Percentiles rank a stretch among this genome's conserved stretches.
These are phyloP conservation scores for Ophion slaviceki DNA, from an alignment of 2,888 invertebrate genomes.

Conservation along the genomic window DNA sequence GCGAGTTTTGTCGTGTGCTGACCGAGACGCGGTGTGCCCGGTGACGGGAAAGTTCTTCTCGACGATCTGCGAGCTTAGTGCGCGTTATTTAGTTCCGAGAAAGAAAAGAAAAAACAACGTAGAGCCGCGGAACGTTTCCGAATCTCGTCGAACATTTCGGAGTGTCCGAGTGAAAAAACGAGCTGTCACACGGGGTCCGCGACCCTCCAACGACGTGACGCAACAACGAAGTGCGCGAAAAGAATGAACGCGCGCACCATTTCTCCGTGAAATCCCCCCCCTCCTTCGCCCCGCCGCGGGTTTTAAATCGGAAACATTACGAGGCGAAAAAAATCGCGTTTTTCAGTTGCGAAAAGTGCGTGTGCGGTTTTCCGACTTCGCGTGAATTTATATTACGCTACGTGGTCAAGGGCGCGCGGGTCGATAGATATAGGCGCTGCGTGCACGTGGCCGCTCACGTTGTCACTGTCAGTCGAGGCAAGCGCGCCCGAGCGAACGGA, in stretches of 20 bases:
- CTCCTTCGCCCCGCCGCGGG: neutral
- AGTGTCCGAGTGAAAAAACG: neutral
- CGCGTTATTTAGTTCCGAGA: neutral
- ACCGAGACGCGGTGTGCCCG: neutral
- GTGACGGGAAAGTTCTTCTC: constrained; percentile 3
- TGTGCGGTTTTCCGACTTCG: neutral
- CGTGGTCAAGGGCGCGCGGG: constrained; percentile 17
- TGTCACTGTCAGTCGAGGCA: constrained; percentile 8
- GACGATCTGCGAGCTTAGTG: neutral
- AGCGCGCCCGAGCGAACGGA: neutral
- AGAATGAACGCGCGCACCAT: neutral
- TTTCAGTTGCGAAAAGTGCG: neutral
- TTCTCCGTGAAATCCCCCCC: neutral
- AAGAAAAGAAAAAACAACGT: neutral
- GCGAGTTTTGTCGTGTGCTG: constrained; percentile 15
- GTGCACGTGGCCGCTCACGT: constrained; percentile 11
- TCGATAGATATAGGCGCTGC: constrained; percentile 21
- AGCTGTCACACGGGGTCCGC: neutral
- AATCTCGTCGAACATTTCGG: neutral
- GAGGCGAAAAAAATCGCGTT: neutral
- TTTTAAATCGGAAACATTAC: neutral
- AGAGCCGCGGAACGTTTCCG: too few relatives aligned
- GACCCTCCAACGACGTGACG: neutral
- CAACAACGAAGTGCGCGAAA: neutral
- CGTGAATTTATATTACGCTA: neutral